Percentiles rank a stretch among this genome's conserved stretches.
phyloP scores from a whole-genome alignment of 2,113 vertebrate genomes.

The Pogonocichla stellata region DNA sequence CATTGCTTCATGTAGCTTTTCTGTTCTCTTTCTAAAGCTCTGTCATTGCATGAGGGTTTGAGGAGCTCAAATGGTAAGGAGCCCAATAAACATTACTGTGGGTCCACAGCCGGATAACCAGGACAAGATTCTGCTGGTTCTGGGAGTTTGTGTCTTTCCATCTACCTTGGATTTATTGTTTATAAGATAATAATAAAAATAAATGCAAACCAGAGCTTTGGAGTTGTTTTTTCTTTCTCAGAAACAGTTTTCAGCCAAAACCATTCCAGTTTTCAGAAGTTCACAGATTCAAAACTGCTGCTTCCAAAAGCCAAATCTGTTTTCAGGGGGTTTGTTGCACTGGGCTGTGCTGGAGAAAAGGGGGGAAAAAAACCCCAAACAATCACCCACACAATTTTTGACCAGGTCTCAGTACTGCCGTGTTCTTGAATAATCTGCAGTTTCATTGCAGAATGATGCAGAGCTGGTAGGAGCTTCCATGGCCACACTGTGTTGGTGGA shows the following conservation, averaged over 20 bases:
- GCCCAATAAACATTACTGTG: not conserved
- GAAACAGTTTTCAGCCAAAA: not conserved
- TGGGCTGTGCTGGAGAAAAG: not conserved
- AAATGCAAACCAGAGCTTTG: not conserved
- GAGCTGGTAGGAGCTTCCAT: not conserved
- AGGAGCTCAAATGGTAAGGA: not conserved
- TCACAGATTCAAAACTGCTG: not conserved
- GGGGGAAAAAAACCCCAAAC: rapidly evolving
- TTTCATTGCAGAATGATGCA: not conserved
- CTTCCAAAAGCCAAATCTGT: not conserved
- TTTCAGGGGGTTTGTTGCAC: not conserved
- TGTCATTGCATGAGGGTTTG: not conserved
- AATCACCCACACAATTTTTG: not conserved
- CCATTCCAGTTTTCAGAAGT: not conserved
- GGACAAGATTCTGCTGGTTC: not conserved
- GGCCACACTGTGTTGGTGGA: not conserved
- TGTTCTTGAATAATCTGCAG: not conserved
- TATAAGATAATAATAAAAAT: not conserved
- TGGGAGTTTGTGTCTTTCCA: not conserved
- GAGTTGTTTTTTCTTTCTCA: not conserved
- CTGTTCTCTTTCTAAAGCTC: not conserved
- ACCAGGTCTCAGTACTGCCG: not conserved
- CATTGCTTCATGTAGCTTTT: not conserved
- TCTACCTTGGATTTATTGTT: not conserved
- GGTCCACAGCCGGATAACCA: not conserved